phyloP scores from a whole-genome alignment of 2,888 invertebrate species.

The Tinea trinotella region DNA sequence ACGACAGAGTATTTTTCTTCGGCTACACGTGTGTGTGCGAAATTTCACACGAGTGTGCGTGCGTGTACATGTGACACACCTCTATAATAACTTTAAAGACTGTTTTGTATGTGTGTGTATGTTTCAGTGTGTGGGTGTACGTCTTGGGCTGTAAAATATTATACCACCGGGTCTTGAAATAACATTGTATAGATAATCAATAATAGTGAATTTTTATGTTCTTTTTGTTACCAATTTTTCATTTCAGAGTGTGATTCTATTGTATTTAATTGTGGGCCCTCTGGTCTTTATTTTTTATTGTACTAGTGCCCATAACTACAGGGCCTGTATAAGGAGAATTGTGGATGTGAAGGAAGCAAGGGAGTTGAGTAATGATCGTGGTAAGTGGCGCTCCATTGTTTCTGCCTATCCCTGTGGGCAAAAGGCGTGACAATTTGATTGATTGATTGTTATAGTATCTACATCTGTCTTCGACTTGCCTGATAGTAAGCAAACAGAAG shows the following conservation, averaged over 20 bases:
- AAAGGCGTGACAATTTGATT: too few relatives aligned
- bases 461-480: too few relatives aligned
- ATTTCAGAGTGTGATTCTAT: not conserved
- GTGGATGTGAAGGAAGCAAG: too few relatives aligned
- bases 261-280: too few relatives aligned
- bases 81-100: slow-evolving; percentile 2
- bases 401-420: too few relatives aligned
- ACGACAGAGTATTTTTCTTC: slow-evolving; percentile 67
- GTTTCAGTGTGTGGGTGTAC: slow-evolving; percentile 34
- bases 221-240: not conserved
- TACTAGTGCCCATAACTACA: too few relatives aligned
- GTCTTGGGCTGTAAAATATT: slow-evolving; percentile 70
- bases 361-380: too few relatives aligned
- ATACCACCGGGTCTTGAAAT: slow-evolving; percentile 70
- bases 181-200: slow-evolving; percentile 74
- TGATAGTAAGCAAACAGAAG: too few relatives aligned
- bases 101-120: not conserved
- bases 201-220: slow-evolving; percentile 44
- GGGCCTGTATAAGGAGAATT: too few relatives aligned
- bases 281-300: too few relatives aligned
- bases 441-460: too few relatives aligned
- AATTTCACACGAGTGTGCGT: slow-evolving; percentile 34
- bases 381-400: too few relatives aligned
- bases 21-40: slow-evolving; percentile 27
- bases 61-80: slow-evolving; percentile 23